phyloP scores from a whole-genome alignment of 2,797 vertebrate genomes.

The Neostethus bicornis region DNA sequence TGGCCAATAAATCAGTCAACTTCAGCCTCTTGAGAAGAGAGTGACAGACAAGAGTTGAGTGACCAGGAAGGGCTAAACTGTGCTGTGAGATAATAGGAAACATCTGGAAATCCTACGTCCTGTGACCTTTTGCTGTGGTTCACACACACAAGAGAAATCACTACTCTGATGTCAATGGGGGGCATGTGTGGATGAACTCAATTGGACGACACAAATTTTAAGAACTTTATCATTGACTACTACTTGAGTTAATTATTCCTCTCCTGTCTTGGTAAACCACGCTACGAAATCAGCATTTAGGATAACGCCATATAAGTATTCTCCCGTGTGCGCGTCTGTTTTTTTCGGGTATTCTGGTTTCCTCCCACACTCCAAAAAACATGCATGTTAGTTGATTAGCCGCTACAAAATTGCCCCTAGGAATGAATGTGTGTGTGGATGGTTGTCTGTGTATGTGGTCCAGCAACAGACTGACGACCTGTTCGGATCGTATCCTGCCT shows the following conservation, averaged over 20 bases:
- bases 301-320: too few species aligned
- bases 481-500: too few species aligned
- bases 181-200: conserved; percentile 3
- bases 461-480: too few species aligned
- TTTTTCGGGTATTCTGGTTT: too few species aligned
- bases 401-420: too few species aligned
- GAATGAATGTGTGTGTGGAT: too few species aligned
- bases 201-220: neutral
- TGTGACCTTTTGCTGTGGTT: conserved; percentile 55
- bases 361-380: too few species aligned
- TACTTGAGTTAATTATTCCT: conserved; percentile 35
- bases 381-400: too few species aligned
- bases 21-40: conserved; percentile 29
- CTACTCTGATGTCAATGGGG: conserved; percentile 3
- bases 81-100: conserved; percentile 70
- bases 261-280: too few species aligned
- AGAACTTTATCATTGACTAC: conserved; percentile 11
- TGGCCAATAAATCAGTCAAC: conserved; percentile 29
- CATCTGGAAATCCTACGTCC: conserved; percentile 68
- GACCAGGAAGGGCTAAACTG: conserved; percentile 56
- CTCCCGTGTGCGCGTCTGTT: too few species aligned
- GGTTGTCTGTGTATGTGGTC: too few species aligned
- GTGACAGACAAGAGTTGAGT: conserved; percentile 39
- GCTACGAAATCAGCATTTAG: too few species aligned
- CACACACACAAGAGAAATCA: conserved; percentile 62